phyloP scores from a whole-genome alignment of 2,113 vertebrate genomes.

The Merops nubicus region DNA sequence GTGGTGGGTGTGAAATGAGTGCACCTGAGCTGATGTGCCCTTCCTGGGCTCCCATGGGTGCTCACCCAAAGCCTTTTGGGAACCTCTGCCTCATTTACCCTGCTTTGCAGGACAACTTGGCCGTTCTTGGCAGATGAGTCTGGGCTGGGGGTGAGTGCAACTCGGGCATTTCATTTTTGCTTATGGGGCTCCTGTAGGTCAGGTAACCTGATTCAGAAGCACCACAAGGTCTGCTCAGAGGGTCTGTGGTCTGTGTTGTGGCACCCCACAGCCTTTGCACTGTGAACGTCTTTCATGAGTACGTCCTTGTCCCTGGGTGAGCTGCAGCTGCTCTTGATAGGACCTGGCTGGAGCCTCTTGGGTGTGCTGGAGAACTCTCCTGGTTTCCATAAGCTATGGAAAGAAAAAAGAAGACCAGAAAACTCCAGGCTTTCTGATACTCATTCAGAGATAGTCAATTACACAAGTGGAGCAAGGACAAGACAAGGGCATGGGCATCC shows the following conservation, averaged over 20 bases:
- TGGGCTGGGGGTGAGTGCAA: neutral
- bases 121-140: neutral
- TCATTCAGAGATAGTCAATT: neutral
- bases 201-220: neutral
- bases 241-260: neutral
- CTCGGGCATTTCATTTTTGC: neutral
- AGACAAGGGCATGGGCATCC: neutral
- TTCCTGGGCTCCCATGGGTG: neutral
- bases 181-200: neutral
- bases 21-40: neutral
- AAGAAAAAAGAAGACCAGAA: neutral
- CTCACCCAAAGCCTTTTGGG: neutral
- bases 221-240: fast-evolving
- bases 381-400: neutral
- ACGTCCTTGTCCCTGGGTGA: fast-evolving
- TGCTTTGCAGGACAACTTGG: neutral
- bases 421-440: neutral
- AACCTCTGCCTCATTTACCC: neutral
- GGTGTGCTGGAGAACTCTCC: neutral
- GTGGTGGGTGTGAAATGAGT: neutral
- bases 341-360: neutral
- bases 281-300: neutral
- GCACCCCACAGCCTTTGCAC: fast-evolving
- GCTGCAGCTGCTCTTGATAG: neutral
- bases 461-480: neutral